Conservation (phyloP, 2,888 invertebrate genomes). For the Oscheius sp. region DNA sequence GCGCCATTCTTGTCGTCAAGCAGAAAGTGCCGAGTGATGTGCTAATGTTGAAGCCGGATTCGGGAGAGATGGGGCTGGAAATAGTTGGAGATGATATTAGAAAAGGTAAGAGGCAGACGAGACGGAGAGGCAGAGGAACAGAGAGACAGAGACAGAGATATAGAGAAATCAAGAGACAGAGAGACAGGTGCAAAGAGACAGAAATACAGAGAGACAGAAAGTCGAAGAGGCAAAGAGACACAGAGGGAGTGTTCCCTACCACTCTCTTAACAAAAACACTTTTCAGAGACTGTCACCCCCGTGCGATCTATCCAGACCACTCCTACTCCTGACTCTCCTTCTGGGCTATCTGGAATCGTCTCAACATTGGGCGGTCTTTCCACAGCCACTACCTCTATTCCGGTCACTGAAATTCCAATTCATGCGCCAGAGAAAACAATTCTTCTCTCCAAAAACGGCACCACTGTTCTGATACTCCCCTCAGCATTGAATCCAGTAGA, state of each 20-base stretch:
- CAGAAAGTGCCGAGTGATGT: conserved; percentile 40
- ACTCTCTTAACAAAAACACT: background rate
- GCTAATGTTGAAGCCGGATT: conserved; percentile 28
- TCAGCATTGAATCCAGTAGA: conserved; percentile 5
- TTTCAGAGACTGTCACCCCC: background rate
- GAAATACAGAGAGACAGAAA: background rate
- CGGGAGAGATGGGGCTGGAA: conserved; percentile 48
- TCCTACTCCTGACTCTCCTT: background rate
- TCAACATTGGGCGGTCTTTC: conserved; percentile 31
- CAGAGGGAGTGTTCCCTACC: too few relatives aligned
- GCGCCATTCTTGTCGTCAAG: conserved; percentile 57
- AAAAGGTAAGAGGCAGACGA: background rate
- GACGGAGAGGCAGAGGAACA: too few relatives aligned
- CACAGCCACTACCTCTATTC: conserved; percentile 28
- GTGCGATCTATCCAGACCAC: background rate
- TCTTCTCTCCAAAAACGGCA: background rate
- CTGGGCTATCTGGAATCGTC: conserved; percentile 29
- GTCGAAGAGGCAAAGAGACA: too few relatives aligned
- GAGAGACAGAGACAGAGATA: too few relatives aligned
- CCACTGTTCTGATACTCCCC: conserved; percentile 7
- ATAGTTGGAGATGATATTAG: conserved; percentile 42
- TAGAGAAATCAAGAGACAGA: too few relatives aligned
- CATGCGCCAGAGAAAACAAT: background rate
- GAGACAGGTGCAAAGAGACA: background rate
- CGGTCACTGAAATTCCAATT: conserved; percentile 36